Conservation (phyloP, 2,797 vertebrate species). For the Dendrocincla fuliginosa region DNA sequence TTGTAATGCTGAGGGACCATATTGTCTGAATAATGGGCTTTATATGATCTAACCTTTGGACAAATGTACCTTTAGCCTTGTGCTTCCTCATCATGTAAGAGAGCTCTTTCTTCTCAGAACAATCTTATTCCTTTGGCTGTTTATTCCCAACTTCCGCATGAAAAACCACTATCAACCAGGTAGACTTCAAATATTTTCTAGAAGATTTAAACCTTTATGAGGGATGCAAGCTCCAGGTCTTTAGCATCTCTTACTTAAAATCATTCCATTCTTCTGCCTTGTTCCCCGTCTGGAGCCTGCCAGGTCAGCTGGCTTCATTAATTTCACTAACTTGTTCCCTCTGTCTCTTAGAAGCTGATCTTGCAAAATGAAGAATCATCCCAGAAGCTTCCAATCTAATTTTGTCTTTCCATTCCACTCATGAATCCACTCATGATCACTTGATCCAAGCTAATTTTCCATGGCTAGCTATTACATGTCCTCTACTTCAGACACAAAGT, state of each 20-base stretch:
- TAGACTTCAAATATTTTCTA: not conserved
- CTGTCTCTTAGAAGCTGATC: not conserved
- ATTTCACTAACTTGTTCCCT: not conserved
- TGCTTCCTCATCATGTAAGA: not conserved
- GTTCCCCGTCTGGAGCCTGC: not conserved
- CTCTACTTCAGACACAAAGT: constrained; percentile 27
- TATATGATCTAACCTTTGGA: not conserved
- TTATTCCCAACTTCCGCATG: not conserved
- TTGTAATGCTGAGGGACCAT: not conserved
- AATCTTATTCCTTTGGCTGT: not conserved
- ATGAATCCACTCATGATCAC: constrained; percentile 28
- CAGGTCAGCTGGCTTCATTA: not conserved
- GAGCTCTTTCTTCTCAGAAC: not conserved
- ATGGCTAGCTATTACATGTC: constrained; percentile 54
- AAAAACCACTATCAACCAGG: not conserved
- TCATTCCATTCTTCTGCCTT: not conserved
- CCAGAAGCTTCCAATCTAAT: constrained; percentile 4
- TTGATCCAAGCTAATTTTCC: constrained; percentile 51
- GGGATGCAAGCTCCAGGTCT: not conserved
- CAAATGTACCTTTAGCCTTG: not conserved
- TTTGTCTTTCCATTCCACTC: not conserved
- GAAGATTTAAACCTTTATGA: not conserved
- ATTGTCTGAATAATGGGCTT: not conserved
- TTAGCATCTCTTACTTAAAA: not conserved
- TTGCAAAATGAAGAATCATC: not conserved